phyloP scores from a whole-genome alignment of 2,113 vertebrate genomes.

The Pipa parva region DNA sequence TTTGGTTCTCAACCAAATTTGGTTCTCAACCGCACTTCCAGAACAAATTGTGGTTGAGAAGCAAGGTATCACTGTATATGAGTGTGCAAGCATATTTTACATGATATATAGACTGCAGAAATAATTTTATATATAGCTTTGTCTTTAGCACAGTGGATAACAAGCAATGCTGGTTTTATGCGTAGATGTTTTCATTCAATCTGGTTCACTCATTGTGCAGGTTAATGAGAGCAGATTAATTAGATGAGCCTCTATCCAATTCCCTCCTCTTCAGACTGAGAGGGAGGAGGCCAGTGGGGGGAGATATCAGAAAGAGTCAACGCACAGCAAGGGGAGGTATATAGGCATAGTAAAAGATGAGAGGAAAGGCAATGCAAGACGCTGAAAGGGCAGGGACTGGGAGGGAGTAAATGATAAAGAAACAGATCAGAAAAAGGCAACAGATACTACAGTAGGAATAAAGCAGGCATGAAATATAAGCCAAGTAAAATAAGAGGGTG shows the following conservation, averaged over 20 bases:
- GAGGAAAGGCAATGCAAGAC: not conserved
- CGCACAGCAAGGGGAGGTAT: not conserved
- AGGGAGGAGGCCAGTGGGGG: not conserved
- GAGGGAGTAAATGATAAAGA: not conserved
- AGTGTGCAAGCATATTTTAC: not conserved
- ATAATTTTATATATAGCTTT: too few species aligned
- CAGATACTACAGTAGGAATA: constrained; percentile 7
- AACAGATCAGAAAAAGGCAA: not conserved
- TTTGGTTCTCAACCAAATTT: too few species aligned
- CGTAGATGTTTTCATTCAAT: not conserved
- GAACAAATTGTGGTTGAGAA: too few species aligned
- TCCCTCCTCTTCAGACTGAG: not conserved
- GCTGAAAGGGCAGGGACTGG: not conserved
- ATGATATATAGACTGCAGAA: too few species aligned
- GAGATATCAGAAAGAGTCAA: not conserved
- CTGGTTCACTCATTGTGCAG: not conserved
- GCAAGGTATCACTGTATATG: not conserved
- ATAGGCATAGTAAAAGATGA: not conserved
- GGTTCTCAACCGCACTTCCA: too few species aligned
- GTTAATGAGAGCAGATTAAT: constrained; percentile 17
- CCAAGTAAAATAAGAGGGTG: not conserved
- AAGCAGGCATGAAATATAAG: not conserved
- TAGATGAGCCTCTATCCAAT: not conserved
- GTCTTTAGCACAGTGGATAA: too few species aligned
- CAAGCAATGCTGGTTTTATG: not conserved